A percentile compares a stretch with the other conserved stretches of the same genome.
These are phyloP conservation scores for Resseliella maxima DNA, from an alignment of 2,888 invertebrate genomes.

Conservation along the genomic window DNA sequence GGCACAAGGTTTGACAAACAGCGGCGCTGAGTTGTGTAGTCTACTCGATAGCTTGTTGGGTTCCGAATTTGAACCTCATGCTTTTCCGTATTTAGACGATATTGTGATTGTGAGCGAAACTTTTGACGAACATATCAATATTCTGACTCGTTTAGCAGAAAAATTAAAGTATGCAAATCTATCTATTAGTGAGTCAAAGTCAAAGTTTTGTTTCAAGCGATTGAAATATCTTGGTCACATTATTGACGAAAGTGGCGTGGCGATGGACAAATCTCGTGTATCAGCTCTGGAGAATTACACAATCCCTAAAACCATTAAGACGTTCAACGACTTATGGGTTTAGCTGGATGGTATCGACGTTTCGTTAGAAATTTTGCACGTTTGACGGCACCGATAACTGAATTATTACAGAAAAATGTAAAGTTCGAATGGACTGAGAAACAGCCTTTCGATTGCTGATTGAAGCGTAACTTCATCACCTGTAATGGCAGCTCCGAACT, in stretches of 20 bases:
- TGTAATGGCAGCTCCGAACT: not conserved
- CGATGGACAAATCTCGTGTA: not conserved
- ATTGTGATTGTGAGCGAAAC: not conserved
- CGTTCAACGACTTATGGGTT: not conserved
- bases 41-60: not conserved
- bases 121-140: not conserved
- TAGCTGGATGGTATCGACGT: not conserved
- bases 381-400: not conserved
- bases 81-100: conserved; percentile 16
- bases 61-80: not conserved
- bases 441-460: not conserved
- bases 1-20: not conserved
- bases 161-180: not conserved
- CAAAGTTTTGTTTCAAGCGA: not conserved
- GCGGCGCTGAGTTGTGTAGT: not conserved
- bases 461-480: not conserved
- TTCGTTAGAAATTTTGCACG: not conserved
- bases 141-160: not conserved
- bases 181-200: not conserved
- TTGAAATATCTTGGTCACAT: not conserved
- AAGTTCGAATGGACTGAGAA: not conserved
- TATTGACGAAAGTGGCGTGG: not conserved
- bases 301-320: not conserved
- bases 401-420: too few relatives aligned
- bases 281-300: not conserved